Percentiles rank a stretch among this genome's conserved stretches.
phyloP scores from a whole-genome alignment of 2,113 vertebrate species.

The Burhinus bistriatus region DNA sequence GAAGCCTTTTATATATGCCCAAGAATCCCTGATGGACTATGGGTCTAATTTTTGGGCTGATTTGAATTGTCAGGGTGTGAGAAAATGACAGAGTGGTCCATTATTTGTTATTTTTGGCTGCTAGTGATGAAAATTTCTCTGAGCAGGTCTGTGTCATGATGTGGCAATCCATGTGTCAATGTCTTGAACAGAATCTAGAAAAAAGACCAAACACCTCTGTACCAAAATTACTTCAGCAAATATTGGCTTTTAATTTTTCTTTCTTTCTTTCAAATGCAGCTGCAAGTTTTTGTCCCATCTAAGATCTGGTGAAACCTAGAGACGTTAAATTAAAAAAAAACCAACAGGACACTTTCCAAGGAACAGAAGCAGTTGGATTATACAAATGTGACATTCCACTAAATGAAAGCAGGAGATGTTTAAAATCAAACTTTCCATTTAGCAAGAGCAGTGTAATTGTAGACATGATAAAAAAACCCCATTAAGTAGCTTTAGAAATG shows the following conservation, averaged over 20 bases:
- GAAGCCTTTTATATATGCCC: background rate
- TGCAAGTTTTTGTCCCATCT: background rate
- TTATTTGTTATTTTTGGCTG: conserved; percentile 10
- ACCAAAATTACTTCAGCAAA: background rate
- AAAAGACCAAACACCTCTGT: background rate
- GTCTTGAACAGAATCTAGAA: background rate
- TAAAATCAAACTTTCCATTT: conserved; percentile 61
- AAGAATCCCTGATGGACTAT: background rate
- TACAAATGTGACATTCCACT: conserved; percentile 37
- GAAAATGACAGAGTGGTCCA: background rate
- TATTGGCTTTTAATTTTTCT: background rate
- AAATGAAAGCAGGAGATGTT: conserved; percentile 37
- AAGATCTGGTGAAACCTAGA: background rate
- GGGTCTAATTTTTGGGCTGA: background rate
- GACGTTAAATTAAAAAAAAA: conserved; percentile 27
- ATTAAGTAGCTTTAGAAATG: conserved; percentile 48
- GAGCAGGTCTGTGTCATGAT: background rate
- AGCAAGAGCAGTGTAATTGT: conserved; percentile 38
- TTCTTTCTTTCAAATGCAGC: background rate
- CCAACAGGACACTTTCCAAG: conserved; percentile 23
- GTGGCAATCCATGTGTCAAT: background rate
- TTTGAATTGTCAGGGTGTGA: background rate
- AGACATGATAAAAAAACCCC: conserved; percentile 32
- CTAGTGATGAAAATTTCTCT: background rate
- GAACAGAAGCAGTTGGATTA: conserved; percentile 46